phyloP scores from a whole-genome alignment of 2,113 vertebrate species.

The Cyphomyrus discorhynchus region DNA sequence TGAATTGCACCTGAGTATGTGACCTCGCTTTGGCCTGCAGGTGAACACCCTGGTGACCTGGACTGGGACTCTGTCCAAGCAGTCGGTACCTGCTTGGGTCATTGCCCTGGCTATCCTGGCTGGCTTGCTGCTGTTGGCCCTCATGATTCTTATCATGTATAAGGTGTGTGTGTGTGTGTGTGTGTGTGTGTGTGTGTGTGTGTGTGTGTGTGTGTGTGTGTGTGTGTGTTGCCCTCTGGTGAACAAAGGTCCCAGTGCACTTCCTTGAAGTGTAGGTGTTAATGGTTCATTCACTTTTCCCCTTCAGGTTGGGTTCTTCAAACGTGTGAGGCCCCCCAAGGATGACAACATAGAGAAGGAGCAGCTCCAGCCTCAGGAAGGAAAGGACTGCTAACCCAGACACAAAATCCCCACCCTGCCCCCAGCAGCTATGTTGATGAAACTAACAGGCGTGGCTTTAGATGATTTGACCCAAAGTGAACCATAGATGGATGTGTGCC shows the following conservation, averaged over 20 bases:
- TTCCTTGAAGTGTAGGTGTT: not conserved
- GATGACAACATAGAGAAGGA: conserved; percentile 16
- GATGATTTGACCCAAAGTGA: not conserved
- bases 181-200: conserved; percentile 50
- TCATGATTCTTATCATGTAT: conserved; percentile 73
- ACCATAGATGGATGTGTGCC: not conserved
- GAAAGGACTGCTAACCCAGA: not conserved
- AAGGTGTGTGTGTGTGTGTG: conserved; percentile 54
- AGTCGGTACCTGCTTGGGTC: conserved; percentile 72
- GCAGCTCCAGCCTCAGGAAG: conserved; percentile 8
- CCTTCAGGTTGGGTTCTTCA: conserved; percentile 22
- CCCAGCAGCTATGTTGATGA: not conserved
- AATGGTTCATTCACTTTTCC: not conserved
- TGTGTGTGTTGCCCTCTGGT: not conserved
- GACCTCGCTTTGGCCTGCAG: conserved; percentile 35
- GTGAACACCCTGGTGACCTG: conserved; percentile 70
- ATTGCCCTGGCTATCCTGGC: conserved; percentile 73
- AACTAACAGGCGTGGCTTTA: not conserved
- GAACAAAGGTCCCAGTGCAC: not conserved
- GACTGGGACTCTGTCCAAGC: conserved; percentile 61
- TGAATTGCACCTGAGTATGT: not conserved
- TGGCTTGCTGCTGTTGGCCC: conserved; percentile 65
- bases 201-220: conserved; percentile 42
- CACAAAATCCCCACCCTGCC: not conserved
- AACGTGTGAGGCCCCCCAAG: conserved; percentile 14